Evolutionary conservation across 2,888 invertebrate species (phyloP).

Genomic region (Plebejus anna): DNA sequence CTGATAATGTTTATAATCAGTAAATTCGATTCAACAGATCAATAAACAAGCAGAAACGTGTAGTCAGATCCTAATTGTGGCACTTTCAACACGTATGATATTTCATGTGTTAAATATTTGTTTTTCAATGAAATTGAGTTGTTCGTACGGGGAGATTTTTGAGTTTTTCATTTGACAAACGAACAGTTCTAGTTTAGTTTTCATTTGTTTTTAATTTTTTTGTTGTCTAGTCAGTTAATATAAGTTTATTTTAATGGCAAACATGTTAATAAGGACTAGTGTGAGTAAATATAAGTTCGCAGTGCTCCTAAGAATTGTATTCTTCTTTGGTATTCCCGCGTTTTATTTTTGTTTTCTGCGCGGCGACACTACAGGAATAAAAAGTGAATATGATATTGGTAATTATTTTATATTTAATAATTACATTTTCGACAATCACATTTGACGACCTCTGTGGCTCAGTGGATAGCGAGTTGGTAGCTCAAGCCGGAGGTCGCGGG

Average conservation of each 20-base stretch:
- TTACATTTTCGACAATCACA: not conserved
- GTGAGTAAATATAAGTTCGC: conserved; percentile 52
- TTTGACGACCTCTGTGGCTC: too few species aligned
- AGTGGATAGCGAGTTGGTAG: too few species aligned
- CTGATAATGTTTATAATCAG: conserved; percentile 37
- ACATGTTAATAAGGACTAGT: conserved; percentile 71
- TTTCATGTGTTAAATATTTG: conserved; percentile 35
- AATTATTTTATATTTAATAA: not conserved
- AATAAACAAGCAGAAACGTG: conserved; percentile 50
- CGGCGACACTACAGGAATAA: not conserved
- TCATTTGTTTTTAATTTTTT: conserved; percentile 18
- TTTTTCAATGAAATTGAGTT: conserved; percentile 56
- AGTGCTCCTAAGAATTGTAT: conserved; percentile 53
- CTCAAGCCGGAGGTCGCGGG: too few species aligned
- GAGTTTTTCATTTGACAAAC: conserved; percentile 70
- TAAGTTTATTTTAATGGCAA: conserved; percentile 55
- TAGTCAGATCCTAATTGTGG: conserved; percentile 47
- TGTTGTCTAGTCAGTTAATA: conserved; percentile 40
- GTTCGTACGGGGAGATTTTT: conserved; percentile 60
- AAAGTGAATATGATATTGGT: conserved; percentile 2
- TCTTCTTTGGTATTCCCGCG: conserved; percentile 59
- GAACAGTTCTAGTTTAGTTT: conserved; percentile 32
- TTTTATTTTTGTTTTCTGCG: conserved; percentile 47
- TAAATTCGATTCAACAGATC: conserved; percentile 50
- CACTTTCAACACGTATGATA: conserved; percentile 45